phyloP scores from a whole-genome alignment of 2,888 invertebrate species.

The Falcaria lacertinaria region DNA sequence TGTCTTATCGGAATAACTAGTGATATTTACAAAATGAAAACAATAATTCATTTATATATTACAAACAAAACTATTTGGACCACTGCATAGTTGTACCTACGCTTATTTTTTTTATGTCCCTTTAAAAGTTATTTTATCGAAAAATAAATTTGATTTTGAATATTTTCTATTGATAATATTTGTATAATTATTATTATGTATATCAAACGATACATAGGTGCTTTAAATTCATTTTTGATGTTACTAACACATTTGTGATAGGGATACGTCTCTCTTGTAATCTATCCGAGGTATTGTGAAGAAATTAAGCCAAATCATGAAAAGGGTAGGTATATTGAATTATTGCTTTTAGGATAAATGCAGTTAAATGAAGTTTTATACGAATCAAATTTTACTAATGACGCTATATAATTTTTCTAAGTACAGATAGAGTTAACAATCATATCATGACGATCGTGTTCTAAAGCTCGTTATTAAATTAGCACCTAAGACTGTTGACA shows the following conservation, averaged over 20 bases:
- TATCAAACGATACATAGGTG: conserved; percentile 73
- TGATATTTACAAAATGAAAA: conserved; percentile 47
- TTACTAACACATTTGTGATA: conserved; percentile 69
- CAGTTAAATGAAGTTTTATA: conserved; percentile 70
- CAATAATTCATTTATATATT: conserved; percentile 32
- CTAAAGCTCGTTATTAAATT: conserved; percentile 51
- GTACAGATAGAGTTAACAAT: conserved; percentile 67
- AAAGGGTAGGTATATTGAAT: conserved; percentile 73
- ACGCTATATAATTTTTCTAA: conserved; percentile 68
- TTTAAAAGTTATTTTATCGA: conserved; percentile 52
- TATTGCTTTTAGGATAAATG: conserved; percentile 72
- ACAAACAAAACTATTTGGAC: conserved; percentile 50
- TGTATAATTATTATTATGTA: conserved; percentile 45
- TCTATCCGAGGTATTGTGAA: conserved; percentile 56
- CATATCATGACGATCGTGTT: conserved; percentile 66
- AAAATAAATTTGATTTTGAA: conserved; percentile 57
- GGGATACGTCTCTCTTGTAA: conserved; percentile 64
- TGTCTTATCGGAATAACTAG: conserved; percentile 53
- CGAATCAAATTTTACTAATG: conserved; percentile 69
- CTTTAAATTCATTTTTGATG: conserved; percentile 73
- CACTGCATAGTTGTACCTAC: conserved; percentile 63
- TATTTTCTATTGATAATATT: conserved; percentile 57
- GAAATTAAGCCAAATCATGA: conserved; percentile 73
- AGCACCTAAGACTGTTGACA: conserved; percentile 41
- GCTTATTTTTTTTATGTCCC: conserved; percentile 49